Base-by-base conservation (phyloP, 2,113 vertebrate genomes). In the Dromas ardeola region DNA sequence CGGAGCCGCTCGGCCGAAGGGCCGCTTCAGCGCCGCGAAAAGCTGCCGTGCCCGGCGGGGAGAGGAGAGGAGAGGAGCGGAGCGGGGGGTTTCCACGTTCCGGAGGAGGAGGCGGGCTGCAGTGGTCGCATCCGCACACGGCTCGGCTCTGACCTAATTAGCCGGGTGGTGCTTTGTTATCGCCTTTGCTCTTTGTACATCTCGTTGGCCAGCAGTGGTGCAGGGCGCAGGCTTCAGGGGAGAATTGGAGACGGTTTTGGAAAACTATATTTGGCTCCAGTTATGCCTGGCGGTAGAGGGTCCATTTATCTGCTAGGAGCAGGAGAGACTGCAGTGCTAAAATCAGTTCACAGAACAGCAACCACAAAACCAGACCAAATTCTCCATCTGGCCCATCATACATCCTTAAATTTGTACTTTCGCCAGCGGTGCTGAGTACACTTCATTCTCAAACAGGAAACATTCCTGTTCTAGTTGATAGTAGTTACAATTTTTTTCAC, bases 131-230 rank as follows among this genome's bases (percentile, higher is more conserved):
- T 86, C 55, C 89, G 82, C 83, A 9, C 50, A 6, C 40, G 29
- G 81, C 82, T 79, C 47, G 62, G 76, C 91, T 91, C 77, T 95
- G 97, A 97, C 95, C 95, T 94, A 87, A 94, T 96, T 95, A 95
- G 86, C 83, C 71, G 13, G 59, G 42, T 8, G 63, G 59, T 15
- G 95, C 94, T 95, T 96, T 96, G 88, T 97, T 89, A 81, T 1
- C 69, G 81, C 83, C 86, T 63, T 70, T 29, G 56, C 45, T 67
- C 89, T 88, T 95, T 87, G 92, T 92, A 88, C 72, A 27, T 65
- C 85, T 66, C 59, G 22, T 22, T 15, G 77, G 32, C 27, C 47
- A 71, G 65, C 78, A 4, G 66, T 11, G 76, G 43, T 65, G 53
- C 50, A 17, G 71, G 43, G 72, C 30, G 42, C 71, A 8, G 62